A percentile compares a stretch with the other conserved stretches of the same genome.
phyloP scores from a whole-genome alignment of 2,888 invertebrate genomes.

The Apodemia duryi region DNA sequence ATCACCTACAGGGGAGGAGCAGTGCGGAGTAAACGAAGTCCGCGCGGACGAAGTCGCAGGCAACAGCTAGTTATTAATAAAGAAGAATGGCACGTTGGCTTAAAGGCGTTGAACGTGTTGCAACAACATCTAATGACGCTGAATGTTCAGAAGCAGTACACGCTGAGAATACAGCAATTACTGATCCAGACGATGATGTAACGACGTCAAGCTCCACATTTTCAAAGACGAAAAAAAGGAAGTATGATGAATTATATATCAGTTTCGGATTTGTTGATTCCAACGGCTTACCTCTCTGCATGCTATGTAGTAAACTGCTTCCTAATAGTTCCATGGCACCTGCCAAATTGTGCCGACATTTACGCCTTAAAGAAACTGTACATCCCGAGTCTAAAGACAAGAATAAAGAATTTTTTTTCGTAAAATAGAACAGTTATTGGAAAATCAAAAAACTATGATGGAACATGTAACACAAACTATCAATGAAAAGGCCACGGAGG shows the following conservation, averaged over 20 bases:
- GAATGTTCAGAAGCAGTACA: slow-evolving; percentile 32
- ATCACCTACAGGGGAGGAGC: no score
- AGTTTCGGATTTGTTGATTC: slow-evolving; percentile 36
- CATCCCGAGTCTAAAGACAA: slow-evolving; percentile 34
- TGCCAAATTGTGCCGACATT: slow-evolving; percentile 35
- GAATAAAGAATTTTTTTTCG: slow-evolving; percentile 33
- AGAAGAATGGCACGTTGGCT: slow-evolving; percentile 35
- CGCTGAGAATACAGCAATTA: slow-evolving; percentile 30
- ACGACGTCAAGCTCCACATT: slow-evolving; percentile 32
- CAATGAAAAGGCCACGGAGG: slow-evolving; percentile 38
- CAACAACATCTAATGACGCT: slow-evolving; percentile 33
- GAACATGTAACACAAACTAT: no score
- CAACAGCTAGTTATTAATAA: slow-evolving; percentile 28
- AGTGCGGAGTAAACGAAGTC: no score
- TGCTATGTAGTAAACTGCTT: slow-evolving; percentile 29
- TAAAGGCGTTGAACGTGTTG: slow-evolving; percentile 33
- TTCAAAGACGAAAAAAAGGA: slow-evolving; percentile 34
- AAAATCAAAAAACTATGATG: no score
- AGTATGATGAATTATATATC: slow-evolving; percentile 34
- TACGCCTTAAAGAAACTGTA: slow-evolving; percentile 27
- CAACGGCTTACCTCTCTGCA: slow-evolving; percentile 33
- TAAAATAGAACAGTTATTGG: no score
- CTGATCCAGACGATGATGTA: slow-evolving; percentile 30
- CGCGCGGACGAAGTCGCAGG: no score
- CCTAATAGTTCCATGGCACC: slow-evolving; percentile 35